A percentile compares a stretch with the other conserved stretches of the same genome.
These are phyloP conservation scores for Drosophila kurseongensis DNA, from an alignment of 1,140 invertebrate genomes.

Conservation along the genomic window DNA sequence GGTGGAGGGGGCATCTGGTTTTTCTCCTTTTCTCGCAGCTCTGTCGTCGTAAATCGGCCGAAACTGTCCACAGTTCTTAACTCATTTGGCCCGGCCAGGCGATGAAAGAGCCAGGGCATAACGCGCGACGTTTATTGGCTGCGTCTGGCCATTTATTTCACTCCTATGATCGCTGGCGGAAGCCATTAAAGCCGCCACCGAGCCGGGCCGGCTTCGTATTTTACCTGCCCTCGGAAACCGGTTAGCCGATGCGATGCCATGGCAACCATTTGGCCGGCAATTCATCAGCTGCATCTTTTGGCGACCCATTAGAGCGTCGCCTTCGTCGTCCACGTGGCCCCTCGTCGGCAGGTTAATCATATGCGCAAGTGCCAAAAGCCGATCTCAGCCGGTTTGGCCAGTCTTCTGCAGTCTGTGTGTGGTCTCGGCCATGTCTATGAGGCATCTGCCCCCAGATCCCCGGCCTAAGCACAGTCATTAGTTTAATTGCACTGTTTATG, in stretches of 20 bases:
- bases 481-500: slow-evolving; percentile 83
- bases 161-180: slow-evolving; percentile 84
- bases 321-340: slow-evolving; percentile 53
- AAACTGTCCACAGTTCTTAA: slow-evolving; percentile 82
- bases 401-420: slow-evolving; percentile 56
- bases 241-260: slow-evolving; percentile 31
- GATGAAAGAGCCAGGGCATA: slow-evolving; percentile 68
- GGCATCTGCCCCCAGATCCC: slow-evolving; percentile 15
- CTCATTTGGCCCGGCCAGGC: slow-evolving; percentile 67
- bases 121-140: slow-evolving; percentile 84
- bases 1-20: background rate
- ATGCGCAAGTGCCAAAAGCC: slow-evolving; percentile 77
- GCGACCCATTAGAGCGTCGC: slow-evolving; percentile 81
- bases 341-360: slow-evolving; percentile 58
- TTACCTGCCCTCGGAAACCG: slow-evolving; percentile 68
- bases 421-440: slow-evolving; percentile 58
- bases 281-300: slow-evolving; percentile 71
- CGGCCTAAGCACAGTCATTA: slow-evolving; percentile 74
- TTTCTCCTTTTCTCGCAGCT: slow-evolving; percentile 2
- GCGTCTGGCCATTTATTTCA: slow-evolving; percentile 83
- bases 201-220: slow-evolving; percentile 36
- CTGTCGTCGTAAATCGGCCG: slow-evolving; percentile 58
- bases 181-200: slow-evolving; percentile 84
- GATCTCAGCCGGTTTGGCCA: slow-evolving; percentile 52
- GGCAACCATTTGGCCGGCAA: slow-evolving; percentile 71